These are phyloP conservation scores for Neria commutata DNA, from an alignment of 2,888 invertebrate species.

Conservation along the genomic window DNA sequence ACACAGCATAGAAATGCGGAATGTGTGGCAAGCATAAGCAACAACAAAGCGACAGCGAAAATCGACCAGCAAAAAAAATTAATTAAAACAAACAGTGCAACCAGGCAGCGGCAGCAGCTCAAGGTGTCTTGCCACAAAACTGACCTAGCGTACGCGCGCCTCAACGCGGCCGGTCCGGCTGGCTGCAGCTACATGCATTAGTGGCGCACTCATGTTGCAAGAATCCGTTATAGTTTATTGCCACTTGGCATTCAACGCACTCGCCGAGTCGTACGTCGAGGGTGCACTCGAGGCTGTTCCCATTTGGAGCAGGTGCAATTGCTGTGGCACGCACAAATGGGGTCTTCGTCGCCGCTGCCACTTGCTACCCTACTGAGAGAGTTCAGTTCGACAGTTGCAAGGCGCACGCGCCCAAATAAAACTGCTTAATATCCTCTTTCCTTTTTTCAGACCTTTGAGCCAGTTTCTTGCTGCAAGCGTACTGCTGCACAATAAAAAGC, in stretches of 20 bases:
- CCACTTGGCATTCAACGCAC: conserved; percentile 20
- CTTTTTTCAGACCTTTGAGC: neutral
- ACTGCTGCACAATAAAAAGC: neutral
- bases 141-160: conserved; percentile 19
- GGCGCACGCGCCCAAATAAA: conserved; percentile 44
- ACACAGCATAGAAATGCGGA: neutral
- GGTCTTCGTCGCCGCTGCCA: neutral
- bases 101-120: conserved; percentile 21
- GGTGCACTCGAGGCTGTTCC: conserved; percentile 23
- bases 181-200: conserved; percentile 8
- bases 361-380: neutral
- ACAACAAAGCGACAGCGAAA: neutral
- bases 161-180: conserved; percentile 16
- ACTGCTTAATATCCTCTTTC: neutral
- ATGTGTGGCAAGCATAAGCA: neutral
- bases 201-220: conserved; percentile 49
- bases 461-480: neutral
- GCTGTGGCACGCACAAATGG: too few species aligned
- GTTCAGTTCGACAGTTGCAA: neutral
- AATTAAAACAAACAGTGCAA: conserved; percentile 53
- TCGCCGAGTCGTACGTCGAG: neutral
- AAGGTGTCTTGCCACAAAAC: conserved; percentile 49
- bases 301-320: conserved; percentile 50
- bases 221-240: conserved; percentile 55
- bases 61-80: too few species aligned